A percentile compares a stretch with the other conserved stretches of the same genome.
Conservation (phyloP, 2,888 invertebrate species). For the Epinotia bilunana region DNA sequence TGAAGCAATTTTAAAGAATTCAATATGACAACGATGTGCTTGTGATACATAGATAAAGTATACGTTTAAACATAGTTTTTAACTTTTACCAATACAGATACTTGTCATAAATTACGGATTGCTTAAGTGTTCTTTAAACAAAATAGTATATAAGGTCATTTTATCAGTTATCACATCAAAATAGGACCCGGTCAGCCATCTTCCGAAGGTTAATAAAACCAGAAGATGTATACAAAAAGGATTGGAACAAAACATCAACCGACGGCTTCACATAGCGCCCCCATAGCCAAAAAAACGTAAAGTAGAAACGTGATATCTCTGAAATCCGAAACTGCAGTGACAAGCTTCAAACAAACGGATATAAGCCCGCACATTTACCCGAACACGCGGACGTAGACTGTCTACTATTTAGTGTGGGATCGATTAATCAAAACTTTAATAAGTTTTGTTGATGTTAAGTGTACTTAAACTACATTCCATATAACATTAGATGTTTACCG, state of each 20-base stretch:
- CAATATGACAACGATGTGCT: too few relatives aligned
- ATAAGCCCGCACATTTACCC: conserved; percentile 57
- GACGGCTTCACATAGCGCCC: conserved; percentile 36
- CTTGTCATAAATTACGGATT: too few relatives aligned
- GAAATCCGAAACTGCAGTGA: conserved; percentile 62
- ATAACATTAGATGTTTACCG: too few relatives aligned
- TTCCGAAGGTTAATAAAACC: not conserved
- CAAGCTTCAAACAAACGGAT: conserved; percentile 54
- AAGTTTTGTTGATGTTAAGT: not conserved
- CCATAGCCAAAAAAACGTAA: conserved; percentile 56
- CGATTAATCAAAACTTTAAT: not conserved
- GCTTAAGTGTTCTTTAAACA: too few relatives aligned
- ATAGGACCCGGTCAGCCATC: not conserved
- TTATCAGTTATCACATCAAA: not conserved
- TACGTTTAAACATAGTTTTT: too few relatives aligned
- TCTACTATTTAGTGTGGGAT: conserved; percentile 13
- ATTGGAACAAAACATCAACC: conserved; percentile 24
- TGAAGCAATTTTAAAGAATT: too few relatives aligned
- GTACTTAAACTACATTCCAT: too few relatives aligned
- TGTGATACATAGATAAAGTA: too few relatives aligned
- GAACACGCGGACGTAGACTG: not conserved
- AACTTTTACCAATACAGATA: too few relatives aligned
- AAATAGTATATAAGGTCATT: too few relatives aligned
- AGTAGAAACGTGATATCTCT: conserved; percentile 60
- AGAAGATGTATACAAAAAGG: conserved; percentile 21